Conservation (phyloP, 1,140 invertebrate genomes). For the Pachyrhynchus sulphureomaculatus region DNA sequence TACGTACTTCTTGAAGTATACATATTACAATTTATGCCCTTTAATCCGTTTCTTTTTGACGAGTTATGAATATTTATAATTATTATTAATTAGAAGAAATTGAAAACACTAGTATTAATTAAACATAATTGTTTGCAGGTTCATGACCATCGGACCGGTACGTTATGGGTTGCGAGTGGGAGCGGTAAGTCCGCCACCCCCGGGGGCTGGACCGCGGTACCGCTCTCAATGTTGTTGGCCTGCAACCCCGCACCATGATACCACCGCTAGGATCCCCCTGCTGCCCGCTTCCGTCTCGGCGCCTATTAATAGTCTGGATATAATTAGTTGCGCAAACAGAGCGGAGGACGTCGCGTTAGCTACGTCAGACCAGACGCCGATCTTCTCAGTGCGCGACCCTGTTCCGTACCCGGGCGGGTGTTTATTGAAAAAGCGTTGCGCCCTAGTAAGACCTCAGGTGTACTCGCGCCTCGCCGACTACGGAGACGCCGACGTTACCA, state of each 20-base stretch:
- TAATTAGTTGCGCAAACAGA: slow-evolving; percentile 52
- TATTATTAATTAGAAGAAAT: neutral
- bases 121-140: slow-evolving; percentile 41
- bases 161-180: slow-evolving; percentile 60
- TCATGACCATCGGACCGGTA: slow-evolving; percentile 60
- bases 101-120: no score
- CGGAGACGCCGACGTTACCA: slow-evolving; percentile 30
- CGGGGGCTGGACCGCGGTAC: slow-evolving; percentile 49
- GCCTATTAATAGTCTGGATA: slow-evolving; percentile 52
- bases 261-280: slow-evolving; percentile 46
- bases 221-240: slow-evolving; percentile 49
- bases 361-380: slow-evolving; percentile 50
- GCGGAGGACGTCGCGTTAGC: slow-evolving; percentile 53
- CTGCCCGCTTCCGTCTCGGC: slow-evolving; percentile 33
- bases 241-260: slow-evolving; percentile 41
- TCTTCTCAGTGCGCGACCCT: slow-evolving; percentile 40
- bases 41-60: no score
- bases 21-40: no score
- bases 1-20: no score
- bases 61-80: no score
- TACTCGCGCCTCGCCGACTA: slow-evolving; percentile 40
- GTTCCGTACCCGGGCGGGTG: slow-evolving; percentile 38
- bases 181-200: slow-evolving; percentile 50
- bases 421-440: slow-evolving; percentile 43
- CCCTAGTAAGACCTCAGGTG: slow-evolving; percentile 37